These are phyloP conservation scores for Phortica magna DNA, from an alignment of 2,888 invertebrate genomes.

Conservation along the genomic window DNA sequence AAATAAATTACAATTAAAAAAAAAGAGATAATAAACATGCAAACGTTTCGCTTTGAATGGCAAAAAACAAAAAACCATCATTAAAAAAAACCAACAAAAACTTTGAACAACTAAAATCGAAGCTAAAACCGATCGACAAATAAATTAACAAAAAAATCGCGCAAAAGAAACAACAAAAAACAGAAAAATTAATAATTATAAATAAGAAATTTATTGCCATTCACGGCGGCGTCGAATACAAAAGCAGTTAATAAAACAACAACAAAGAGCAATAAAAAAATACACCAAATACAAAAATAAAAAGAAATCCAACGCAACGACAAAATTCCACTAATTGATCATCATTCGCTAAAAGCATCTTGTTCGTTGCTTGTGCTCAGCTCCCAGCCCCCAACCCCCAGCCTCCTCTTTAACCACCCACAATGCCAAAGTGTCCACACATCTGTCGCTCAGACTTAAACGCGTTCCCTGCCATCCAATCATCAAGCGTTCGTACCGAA, in stretches of 20 bases:
- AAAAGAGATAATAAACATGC: slow-evolving; percentile 59
- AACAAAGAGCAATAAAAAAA: slow-evolving; percentile 25
- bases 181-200: slow-evolving; percentile 60
- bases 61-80: slow-evolving; percentile 37
- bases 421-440: not conserved
- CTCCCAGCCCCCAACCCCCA: not conserved
- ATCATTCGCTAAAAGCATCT: slow-evolving; percentile 39
- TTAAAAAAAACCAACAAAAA: slow-evolving; percentile 32
- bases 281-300: slow-evolving; percentile 10
- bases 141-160: slow-evolving; percentile 25
- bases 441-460: slow-evolving; percentile 20
- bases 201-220: slow-evolving; percentile 64
- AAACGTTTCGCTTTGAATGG: slow-evolving; percentile 50
- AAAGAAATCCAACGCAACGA: slow-evolving; percentile 22
- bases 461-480: not conserved
- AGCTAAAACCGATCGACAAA: slow-evolving; percentile 30
- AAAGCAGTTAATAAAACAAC: slow-evolving; percentile 31
- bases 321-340: slow-evolving; percentile 65
- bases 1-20: slow-evolving; percentile 72
- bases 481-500: slow-evolving; percentile 18
- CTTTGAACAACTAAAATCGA: slow-evolving; percentile 15
- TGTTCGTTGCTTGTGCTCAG: not conserved
- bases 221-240: slow-evolving; percentile 33
- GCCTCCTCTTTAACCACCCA: not conserved
- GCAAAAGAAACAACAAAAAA: slow-evolving; percentile 28